phyloP scores from a whole-genome alignment of 2,113 vertebrate species.

The Indicator indicator region DNA sequence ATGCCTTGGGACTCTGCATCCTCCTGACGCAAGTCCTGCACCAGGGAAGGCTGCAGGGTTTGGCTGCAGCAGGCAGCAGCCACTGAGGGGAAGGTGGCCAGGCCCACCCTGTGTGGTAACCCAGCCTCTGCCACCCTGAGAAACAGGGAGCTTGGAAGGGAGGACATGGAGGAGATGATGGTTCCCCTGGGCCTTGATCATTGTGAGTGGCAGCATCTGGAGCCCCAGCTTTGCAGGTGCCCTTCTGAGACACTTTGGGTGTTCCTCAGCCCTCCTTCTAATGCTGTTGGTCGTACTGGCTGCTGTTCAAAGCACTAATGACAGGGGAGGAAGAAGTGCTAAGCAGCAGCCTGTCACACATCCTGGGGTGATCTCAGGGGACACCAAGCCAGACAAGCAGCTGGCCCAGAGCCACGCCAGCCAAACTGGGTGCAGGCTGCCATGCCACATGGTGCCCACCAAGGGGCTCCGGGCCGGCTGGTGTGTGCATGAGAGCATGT shows the following conservation, averaged over 20 bases:
- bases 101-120: slow-evolving; percentile 18
- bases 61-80: not conserved
- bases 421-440: not conserved
- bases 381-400: not conserved
- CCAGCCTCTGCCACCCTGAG: not conserved
- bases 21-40: not conserved
- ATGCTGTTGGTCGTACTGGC: not conserved
- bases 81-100: fast-evolving
- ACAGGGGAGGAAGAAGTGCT: not conserved
- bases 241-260: slow-evolving; percentile 7
- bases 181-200: not conserved
- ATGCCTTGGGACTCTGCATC: not conserved
- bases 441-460: fast-evolving
- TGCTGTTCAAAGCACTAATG: slow-evolving; percentile 31
- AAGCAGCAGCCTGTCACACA: not conserved
- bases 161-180: not conserved
- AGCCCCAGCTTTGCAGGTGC: slow-evolving; percentile 37
- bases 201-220: not conserved
- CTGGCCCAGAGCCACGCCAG: not conserved
- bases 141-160: not conserved
- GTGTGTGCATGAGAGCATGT: not conserved
- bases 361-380: fast-evolving
- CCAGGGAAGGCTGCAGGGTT: not conserved
- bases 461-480: not conserved
- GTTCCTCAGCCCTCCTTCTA: slow-evolving; percentile 25